phyloP scores from a whole-genome alignment of 2,113 vertebrate genomes.

The Ibidorhyncha struthersii region DNA sequence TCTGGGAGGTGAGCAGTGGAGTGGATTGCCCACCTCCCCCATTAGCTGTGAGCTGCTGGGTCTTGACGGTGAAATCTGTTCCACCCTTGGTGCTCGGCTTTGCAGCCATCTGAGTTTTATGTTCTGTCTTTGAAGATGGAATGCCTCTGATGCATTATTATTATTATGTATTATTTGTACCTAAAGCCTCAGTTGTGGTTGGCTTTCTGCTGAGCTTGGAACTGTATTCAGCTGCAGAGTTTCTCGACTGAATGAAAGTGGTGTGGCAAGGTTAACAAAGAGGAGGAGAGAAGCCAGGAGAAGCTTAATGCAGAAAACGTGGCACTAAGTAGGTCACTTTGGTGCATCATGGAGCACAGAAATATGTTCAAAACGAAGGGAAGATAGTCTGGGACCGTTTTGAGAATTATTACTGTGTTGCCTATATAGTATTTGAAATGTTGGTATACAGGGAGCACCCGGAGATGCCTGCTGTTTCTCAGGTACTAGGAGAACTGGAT shows the following conservation, averaged over 20 bases:
- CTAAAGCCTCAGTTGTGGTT: neutral
- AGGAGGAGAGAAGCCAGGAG: neutral
- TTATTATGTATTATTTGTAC: neutral
- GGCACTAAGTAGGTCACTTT: neutral
- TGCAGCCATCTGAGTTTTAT: neutral
- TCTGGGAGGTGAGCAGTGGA: neutral
- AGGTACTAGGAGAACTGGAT: neutral
- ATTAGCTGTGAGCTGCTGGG: neutral
- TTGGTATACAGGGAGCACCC: neutral
- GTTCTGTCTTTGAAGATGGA: neutral
- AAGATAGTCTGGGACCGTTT: neutral
- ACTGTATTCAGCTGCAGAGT: neutral
- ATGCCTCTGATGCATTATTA: neutral
- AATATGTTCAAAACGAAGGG: neutral
- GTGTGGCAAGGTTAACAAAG: neutral
- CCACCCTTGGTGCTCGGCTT: neutral
- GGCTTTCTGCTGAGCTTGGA: slow-evolving; percentile 22
- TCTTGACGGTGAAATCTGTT: neutral
- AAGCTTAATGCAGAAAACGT: neutral
- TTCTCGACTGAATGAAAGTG: neutral
- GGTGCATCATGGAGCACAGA: neutral
- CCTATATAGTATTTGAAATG: neutral
- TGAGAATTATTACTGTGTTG: neutral
- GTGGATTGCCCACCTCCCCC: neutral
- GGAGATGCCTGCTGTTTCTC: neutral